Conservation (phyloP, 2,797 vertebrate species). For the Coluber constrictor region DNA sequence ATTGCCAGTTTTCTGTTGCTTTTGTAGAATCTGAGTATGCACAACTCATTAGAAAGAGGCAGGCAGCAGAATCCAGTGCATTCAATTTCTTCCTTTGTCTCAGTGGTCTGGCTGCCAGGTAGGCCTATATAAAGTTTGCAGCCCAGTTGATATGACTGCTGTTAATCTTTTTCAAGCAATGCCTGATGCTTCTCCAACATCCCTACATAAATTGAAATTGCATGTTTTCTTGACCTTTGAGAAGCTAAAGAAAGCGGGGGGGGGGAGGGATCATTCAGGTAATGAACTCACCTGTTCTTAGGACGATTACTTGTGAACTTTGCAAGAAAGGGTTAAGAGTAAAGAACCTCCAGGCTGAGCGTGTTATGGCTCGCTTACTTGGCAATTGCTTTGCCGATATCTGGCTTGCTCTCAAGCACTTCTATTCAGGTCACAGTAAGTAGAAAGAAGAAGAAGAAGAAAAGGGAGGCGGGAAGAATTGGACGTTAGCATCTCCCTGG, state of each 20-base stretch:
- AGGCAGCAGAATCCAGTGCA: neutral
- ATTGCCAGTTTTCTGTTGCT: neutral
- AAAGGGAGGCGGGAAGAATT: neutral
- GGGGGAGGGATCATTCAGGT: neutral
- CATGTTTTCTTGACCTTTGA: neutral
- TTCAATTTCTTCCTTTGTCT: neutral
- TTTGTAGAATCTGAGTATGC: neutral
- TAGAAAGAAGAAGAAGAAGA: neutral
- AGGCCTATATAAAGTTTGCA: neutral
- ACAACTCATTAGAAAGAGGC: neutral
- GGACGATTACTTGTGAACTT: neutral
- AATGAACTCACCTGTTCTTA: neutral
- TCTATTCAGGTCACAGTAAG: slow-evolving; percentile 46
- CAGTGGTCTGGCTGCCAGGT: neutral
- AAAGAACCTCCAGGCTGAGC: slow-evolving; percentile 33
- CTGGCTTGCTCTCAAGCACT: slow-evolving; percentile 57
- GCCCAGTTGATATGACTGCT: neutral
- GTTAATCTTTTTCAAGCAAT: neutral
- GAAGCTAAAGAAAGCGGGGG: neutral
- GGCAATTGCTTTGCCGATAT: slow-evolving; percentile 33
- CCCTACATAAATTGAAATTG: neutral
- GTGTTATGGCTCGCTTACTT: neutral
- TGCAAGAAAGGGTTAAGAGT: slow-evolving; percentile 52
- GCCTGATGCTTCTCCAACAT: neutral
- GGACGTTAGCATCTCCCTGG: neutral